These are phyloP conservation scores for Athrips mouffetella DNA, from an alignment of 2,888 invertebrate species.

Conservation along the genomic window DNA sequence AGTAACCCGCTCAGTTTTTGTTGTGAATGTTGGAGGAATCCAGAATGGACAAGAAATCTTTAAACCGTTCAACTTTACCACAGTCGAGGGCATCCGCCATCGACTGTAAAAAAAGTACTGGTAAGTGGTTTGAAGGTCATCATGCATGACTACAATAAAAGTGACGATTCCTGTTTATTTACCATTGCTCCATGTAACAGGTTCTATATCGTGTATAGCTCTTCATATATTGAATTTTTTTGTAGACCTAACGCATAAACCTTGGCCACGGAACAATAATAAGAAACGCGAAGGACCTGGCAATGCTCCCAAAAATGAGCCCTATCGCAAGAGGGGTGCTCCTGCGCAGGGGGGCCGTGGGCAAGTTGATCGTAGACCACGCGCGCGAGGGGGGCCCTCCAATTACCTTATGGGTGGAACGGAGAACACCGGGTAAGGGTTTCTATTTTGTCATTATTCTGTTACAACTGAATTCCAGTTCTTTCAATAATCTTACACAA, in stretches of 20 bases:
- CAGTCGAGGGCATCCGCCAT: conserved; percentile 83
- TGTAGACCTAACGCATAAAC: conserved; percentile 73
- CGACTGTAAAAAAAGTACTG: conserved; percentile 87
- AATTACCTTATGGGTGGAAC: conserved; percentile 79
- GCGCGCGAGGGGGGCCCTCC: conserved; percentile 77
- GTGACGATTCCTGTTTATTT: conserved; percentile 15
- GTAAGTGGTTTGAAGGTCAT: conserved; percentile 68
- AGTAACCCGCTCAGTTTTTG: conserved; percentile 78
- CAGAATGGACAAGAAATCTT: conserved; percentile 88
- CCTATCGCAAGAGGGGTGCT: conserved; percentile 79
- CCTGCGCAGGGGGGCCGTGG: conserved; percentile 82
- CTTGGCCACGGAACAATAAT: conserved; percentile 79
- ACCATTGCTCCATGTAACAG: too few relatives aligned
- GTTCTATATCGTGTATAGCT: too few relatives aligned
- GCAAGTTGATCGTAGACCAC: conserved; percentile 85
- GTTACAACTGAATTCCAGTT: background rate
- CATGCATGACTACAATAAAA: conserved; percentile 9
- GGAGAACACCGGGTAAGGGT: conserved; percentile 81
- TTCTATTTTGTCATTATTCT: background rate
- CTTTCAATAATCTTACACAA: too few relatives aligned
- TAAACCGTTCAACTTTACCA: conserved; percentile 82
- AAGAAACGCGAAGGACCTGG: conserved; percentile 82
- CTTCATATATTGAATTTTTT: background rate
- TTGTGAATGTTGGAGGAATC: conserved; percentile 77
- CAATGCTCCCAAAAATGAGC: conserved; percentile 79